phyloP scores from a whole-genome alignment of 2,888 invertebrate species.

The Caradrina clavipalpis region DNA sequence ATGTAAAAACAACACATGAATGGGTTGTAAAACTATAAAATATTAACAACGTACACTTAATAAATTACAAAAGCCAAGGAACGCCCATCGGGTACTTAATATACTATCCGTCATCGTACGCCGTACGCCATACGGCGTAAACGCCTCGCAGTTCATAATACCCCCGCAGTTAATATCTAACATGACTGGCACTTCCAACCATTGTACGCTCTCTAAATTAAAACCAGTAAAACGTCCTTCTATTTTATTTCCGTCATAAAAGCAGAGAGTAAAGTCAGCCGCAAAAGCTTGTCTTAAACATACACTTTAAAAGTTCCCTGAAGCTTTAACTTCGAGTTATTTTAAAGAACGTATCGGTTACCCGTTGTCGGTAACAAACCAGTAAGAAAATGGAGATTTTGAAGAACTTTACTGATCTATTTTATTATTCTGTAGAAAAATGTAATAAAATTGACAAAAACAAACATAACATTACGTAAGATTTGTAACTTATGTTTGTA shows the following conservation, averaged over 20 bases:
- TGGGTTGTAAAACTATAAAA: too few species aligned
- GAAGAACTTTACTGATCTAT: not conserved
- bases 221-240: conserved; percentile 31
- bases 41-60: not conserved
- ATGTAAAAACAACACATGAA: too few species aligned
- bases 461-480: too few species aligned
- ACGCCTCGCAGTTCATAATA: conserved; percentile 37
- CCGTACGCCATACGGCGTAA: conserved; percentile 8
- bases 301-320: conserved; percentile 17
- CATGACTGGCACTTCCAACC: conserved; percentile 43
- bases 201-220: conserved; percentile 35
- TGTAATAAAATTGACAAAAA: too few species aligned
- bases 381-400: not conserved
- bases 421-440: too few species aligned
- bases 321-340: conserved; percentile 22
- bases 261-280: conserved; percentile 8
- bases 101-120: conserved; percentile 32
- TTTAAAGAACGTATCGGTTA: not conserved
- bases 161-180: conserved; percentile 41
- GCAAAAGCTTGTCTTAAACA: conserved; percentile 12
- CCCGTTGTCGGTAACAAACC: not conserved
- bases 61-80: not conserved
- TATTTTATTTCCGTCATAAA: conserved; percentile 40
- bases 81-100: conserved; percentile 8
- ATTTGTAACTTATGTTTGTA: too few species aligned